Conservation (phyloP, 1,140 invertebrate genomes). For the Apis mellifera region DNA sequence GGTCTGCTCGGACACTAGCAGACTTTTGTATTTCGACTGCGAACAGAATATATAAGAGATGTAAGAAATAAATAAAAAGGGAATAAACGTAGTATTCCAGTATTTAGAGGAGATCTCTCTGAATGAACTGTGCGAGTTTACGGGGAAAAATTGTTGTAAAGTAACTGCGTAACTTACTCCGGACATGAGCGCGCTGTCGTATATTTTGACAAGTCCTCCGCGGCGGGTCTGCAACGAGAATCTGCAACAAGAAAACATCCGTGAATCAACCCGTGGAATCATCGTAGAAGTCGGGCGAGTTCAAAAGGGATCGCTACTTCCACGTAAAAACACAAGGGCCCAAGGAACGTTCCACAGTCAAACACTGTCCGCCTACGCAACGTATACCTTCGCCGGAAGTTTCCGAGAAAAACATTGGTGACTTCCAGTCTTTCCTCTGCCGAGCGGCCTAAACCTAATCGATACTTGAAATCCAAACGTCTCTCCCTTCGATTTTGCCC, state of each 20-base stretch:
- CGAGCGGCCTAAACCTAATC: background rate
- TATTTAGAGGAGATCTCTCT: background rate
- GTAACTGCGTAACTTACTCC: slow-evolving; percentile 83
- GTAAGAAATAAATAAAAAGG: background rate
- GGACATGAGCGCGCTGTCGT: slow-evolving; percentile 93
- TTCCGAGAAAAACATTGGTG: slow-evolving; percentile 55
- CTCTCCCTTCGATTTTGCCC: background rate
- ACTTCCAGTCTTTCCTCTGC: background rate
- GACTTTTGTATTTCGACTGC: slow-evolving; percentile 94
- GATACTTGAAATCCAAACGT: slow-evolving; percentile 7
- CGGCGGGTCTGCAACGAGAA: slow-evolving; percentile 92
- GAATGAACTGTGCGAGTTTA: background rate
- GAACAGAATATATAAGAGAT: too few relatives aligned
- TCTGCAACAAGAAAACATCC: slow-evolving; percentile 80
- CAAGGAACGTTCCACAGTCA: slow-evolving; percentile 27
- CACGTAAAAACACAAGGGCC: slow-evolving; percentile 41
- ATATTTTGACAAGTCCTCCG: slow-evolving; percentile 93
- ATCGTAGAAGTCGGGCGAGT: slow-evolving; percentile 40
- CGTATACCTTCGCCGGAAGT: slow-evolving; percentile 59
- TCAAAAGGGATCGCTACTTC: slow-evolving; percentile 60
- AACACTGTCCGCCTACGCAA: slow-evolving; percentile 47
- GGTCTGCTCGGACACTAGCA: slow-evolving; percentile 93
- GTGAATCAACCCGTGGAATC: slow-evolving; percentile 21
- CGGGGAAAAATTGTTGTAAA: background rate
- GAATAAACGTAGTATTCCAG: background rate